These are phyloP conservation scores for Hipparchia sbordonii DNA, from an alignment of 2,888 invertebrate species.

Conservation along the genomic window DNA sequence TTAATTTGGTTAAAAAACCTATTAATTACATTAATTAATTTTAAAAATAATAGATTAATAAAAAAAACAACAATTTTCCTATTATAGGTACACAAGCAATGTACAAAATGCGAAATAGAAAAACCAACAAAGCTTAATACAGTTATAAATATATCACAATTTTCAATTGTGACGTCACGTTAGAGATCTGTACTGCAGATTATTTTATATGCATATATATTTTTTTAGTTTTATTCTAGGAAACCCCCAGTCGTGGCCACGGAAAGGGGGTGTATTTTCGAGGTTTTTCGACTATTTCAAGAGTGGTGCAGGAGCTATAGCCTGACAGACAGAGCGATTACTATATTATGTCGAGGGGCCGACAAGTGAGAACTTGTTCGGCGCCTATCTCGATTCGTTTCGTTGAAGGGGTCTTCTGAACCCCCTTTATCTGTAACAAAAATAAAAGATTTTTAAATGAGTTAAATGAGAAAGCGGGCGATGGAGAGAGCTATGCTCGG, in stretches of 20 bases:
- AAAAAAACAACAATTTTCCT: slow-evolving; percentile 48
- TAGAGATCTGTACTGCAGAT: slow-evolving; percentile 76
- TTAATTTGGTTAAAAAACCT: slow-evolving; percentile 53
- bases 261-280: slow-evolving; percentile 69
- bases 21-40: slow-evolving; percentile 42
- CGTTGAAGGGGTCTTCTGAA: slow-evolving; percentile 64
- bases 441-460: neutral
- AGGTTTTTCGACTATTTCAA: slow-evolving; percentile 65
- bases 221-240: slow-evolving; percentile 44
- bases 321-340: slow-evolving; percentile 76
- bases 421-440: slow-evolving; percentile 74
- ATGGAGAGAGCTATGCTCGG: too few relatives aligned
- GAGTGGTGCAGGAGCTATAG: slow-evolving; percentile 72
- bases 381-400: slow-evolving; percentile 77
- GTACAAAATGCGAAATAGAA: slow-evolving; percentile 68
- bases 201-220: slow-evolving; percentile 78
- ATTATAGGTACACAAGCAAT: slow-evolving; percentile 59
- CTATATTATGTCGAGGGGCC: slow-evolving; percentile 64
- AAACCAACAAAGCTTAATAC: slow-evolving; percentile 58
- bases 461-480: too few relatives aligned
- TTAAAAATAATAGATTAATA: slow-evolving; percentile 28
- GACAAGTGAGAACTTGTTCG: slow-evolving; percentile 52
- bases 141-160: slow-evolving; percentile 64
- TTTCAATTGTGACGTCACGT: slow-evolving; percentile 77
- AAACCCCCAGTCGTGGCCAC: slow-evolving; percentile 76